A percentile compares a stretch with the other conserved stretches of the same genome.
phyloP scores from a whole-genome alignment of 2,888 invertebrate species.

The Boloria euphrosyne region DNA sequence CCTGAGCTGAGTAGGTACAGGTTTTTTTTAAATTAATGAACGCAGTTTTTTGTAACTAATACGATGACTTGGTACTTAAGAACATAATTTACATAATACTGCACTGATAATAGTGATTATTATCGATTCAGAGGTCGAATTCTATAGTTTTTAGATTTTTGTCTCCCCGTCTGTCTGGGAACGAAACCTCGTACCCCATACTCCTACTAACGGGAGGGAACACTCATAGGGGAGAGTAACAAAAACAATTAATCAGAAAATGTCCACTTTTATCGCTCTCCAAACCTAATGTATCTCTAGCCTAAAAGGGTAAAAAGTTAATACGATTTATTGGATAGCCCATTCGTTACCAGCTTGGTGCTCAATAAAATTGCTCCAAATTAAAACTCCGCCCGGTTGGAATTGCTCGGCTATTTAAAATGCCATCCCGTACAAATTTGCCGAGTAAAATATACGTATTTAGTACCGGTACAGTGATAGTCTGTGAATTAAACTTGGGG shows the following conservation, averaged over 20 bases:
- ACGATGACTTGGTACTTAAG: no score
- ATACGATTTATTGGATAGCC: slow-evolving; percentile 30
- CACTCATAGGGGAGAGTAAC: no score
- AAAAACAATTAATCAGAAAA: background rate
- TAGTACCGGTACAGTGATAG: background rate
- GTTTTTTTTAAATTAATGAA: no score
- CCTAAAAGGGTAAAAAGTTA: slow-evolving; percentile 27
- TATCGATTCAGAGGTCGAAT: no score
- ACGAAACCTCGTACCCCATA: no score
- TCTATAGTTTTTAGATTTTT: no score
- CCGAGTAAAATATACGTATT: slow-evolving; percentile 4
- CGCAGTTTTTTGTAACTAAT: no score
- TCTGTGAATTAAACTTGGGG: background rate
- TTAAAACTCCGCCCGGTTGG: slow-evolving; percentile 27
- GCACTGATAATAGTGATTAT: no score
- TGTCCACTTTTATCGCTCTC: background rate
- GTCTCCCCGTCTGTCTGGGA: no score
- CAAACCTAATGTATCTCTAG: slow-evolving; percentile 2
- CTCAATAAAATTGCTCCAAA: slow-evolving; percentile 27
- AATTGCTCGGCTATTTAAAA: slow-evolving; percentile 17
- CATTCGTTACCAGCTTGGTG: slow-evolving; percentile 24
- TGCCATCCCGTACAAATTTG: slow-evolving; percentile 16
- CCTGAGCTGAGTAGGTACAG: no score
- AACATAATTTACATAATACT: no score
- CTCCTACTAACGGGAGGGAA: no score